These are phyloP conservation scores for Plectrocnemia conspersa DNA, from an alignment of 1,140 invertebrate species.

Conservation along the genomic window DNA sequence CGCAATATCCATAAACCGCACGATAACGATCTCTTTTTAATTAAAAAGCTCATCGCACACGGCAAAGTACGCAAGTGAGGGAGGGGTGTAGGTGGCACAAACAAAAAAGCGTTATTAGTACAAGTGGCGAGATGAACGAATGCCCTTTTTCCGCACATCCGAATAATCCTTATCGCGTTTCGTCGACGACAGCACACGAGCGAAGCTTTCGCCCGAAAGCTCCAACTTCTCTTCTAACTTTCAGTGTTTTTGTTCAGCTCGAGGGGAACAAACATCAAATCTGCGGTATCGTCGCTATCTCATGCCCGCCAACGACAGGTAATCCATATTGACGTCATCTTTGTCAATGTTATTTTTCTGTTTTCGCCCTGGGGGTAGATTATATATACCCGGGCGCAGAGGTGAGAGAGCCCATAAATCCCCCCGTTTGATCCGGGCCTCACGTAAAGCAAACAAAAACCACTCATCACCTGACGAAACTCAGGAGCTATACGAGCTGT, in stretches of 20 bases:
- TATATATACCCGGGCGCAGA: slow-evolving; percentile 9
- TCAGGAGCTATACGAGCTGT: slow-evolving; percentile 8
- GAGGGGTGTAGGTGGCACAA: no score
- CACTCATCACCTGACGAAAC: slow-evolving; percentile 31
- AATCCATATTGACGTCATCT: slow-evolving; percentile 29
- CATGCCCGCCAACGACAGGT: slow-evolving; percentile 25
- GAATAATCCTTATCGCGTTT: slow-evolving; percentile 3
- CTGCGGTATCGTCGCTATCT: slow-evolving; percentile 24
- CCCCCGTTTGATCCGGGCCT: slow-evolving; percentile 19
- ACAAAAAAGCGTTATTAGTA: no score
- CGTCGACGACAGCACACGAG: neutral
- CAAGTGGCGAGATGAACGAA: no score
- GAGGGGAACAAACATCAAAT: slow-evolving; percentile 27
- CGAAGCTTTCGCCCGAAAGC: no score
- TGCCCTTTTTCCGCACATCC: neutral
- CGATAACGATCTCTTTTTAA: no score
- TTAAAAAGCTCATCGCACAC: no score
- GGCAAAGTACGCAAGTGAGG: no score
- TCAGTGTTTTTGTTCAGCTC: neutral
- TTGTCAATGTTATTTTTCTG: slow-evolving; percentile 30
- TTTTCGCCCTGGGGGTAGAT: slow-evolving; percentile 6
- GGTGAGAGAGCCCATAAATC: slow-evolving; percentile 21
- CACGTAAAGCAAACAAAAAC: slow-evolving; percentile 34
- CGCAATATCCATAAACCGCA: no score
- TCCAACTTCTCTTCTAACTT: no score